Percentiles rank a stretch among this genome's conserved stretches.
Evolutionary conservation across 1,140 invertebrate species (phyloP).

Genomic region (Himalopsyche phryganea): DNA sequence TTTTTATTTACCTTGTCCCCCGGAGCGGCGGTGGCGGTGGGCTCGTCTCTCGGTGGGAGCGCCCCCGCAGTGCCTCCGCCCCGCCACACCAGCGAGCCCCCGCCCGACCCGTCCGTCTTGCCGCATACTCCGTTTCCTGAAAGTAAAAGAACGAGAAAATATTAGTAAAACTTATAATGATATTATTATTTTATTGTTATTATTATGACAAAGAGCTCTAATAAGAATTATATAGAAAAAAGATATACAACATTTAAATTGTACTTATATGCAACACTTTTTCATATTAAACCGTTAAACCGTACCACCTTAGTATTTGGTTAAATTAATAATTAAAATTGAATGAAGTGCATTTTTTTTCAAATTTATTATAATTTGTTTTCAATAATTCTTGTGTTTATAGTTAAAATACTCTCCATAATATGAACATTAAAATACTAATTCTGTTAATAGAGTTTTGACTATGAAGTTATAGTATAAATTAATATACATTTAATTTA

Average conservation of each 20-base stretch:
- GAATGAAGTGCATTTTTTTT: too few relatives aligned
- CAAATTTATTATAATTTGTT: too few relatives aligned
- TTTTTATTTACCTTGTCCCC: constrained; percentile 34
- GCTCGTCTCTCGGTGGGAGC: constrained; percentile 7
- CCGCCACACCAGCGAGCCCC: constrained; percentile 30
- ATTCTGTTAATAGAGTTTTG: too few relatives aligned
- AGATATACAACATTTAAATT: not conserved
- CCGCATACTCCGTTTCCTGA: constrained; percentile 31
- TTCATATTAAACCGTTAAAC: too few relatives aligned
- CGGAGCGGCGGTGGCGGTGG: constrained; percentile 19
- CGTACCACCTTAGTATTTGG: too few relatives aligned
- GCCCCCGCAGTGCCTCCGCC: constrained; percentile 19
- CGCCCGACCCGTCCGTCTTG: constrained; percentile 30
- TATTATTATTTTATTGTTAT: not conserved
- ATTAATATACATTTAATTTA: too few relatives aligned
- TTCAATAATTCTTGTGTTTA: too few relatives aligned
- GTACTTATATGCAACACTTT: too few relatives aligned
- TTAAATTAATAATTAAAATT: too few relatives aligned
- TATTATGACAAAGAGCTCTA: not conserved
- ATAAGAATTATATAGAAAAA: not conserved
- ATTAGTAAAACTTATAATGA: not conserved
- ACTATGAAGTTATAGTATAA: too few relatives aligned
- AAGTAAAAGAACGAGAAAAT: constrained; percentile 15
- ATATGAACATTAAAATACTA: too few relatives aligned
- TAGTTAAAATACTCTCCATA: too few relatives aligned